Conservation (phyloP, 2,888 invertebrate species). For the Volucella inanis region DNA sequence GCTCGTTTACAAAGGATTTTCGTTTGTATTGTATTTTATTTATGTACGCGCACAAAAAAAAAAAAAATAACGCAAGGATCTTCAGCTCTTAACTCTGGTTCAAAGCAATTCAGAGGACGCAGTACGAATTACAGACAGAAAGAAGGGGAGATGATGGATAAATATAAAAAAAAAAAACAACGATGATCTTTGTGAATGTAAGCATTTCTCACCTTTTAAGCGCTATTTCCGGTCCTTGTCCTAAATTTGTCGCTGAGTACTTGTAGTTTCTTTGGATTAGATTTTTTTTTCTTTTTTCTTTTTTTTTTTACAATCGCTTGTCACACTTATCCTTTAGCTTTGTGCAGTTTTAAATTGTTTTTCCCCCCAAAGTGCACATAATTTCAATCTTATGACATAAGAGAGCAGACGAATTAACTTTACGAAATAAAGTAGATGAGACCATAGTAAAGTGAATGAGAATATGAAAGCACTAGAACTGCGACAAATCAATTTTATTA, state of each 20-base stretch:
- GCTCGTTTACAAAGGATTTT: constrained; percentile 24
- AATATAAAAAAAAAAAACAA: not conserved
- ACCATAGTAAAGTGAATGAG: not conserved
- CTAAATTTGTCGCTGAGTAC: constrained; percentile 42
- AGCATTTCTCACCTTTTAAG: constrained; percentile 70
- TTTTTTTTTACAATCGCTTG: not conserved
- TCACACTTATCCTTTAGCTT: not conserved
- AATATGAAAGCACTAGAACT: not conserved
- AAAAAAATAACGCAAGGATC: not conserved
- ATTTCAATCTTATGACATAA: constrained; percentile 50
- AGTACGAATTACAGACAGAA: constrained; percentile 10
- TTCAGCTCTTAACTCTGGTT: constrained; percentile 11
- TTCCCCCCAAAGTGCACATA: constrained; percentile 53
- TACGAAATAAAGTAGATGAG: too few species aligned
- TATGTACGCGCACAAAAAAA: not conserved
- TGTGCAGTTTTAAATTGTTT: constrained; percentile 29
- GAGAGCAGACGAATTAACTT: constrained; percentile 52
- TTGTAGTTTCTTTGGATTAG: constrained; percentile 29
- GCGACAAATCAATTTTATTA: constrained; percentile 71
- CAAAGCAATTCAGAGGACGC: not conserved
- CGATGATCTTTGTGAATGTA: constrained; percentile 25
- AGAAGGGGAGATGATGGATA: constrained; percentile 1
- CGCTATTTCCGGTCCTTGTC: constrained; percentile 67
- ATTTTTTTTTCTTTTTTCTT: constrained; percentile 40
- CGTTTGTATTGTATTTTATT: constrained; percentile 24